Percentiles rank a stretch among this genome's conserved stretches.
These are phyloP conservation scores for Sphinx pinastri DNA, from an alignment of 2,888 invertebrate genomes.

Conservation along the genomic window DNA sequence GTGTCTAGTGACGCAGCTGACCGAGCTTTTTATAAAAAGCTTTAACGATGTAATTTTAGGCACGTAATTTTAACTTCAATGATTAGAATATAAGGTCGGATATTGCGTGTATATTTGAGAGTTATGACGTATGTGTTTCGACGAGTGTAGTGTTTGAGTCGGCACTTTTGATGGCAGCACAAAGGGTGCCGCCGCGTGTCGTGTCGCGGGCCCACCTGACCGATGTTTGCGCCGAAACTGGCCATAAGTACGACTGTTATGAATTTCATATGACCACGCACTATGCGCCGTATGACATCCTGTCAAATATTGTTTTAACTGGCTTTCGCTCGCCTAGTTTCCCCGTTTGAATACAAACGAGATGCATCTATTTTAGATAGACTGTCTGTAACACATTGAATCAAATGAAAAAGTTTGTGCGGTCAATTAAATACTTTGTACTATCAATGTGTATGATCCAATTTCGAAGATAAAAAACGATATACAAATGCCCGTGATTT, in stretches of 20 bases:
- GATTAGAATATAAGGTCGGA: conserved; percentile 28
- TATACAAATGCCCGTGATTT: too few species aligned
- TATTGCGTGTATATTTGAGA: conserved; percentile 31
- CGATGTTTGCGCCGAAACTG: conserved; percentile 60
- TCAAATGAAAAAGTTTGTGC: too few species aligned
- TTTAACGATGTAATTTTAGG: conserved; percentile 36
- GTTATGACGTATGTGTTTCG: conserved; percentile 43
- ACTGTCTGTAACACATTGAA: too few species aligned
- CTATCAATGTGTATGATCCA: too few species aligned
- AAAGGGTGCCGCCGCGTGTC: conserved; percentile 80
- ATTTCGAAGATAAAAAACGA: too few species aligned
- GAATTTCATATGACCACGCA: conserved; percentile 30
- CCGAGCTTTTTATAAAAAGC: conserved; percentile 39
- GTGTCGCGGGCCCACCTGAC: conserved; percentile 78
- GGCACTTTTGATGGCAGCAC: conserved; percentile 74
- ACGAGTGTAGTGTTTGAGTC: conserved; percentile 64
- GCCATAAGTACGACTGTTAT: conserved; percentile 32
- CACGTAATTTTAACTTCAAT: conserved; percentile 26
- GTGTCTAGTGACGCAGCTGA: conserved; percentile 67
- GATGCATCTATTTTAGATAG: too few species aligned
- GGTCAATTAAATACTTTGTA: too few species aligned
- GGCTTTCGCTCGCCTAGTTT: not conserved
- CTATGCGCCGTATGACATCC: conserved; percentile 30
- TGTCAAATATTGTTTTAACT: conserved; percentile 29
- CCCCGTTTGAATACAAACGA: not conserved